Conservation (phyloP, 2,888 invertebrate genomes). For the Copidosoma aretas region DNA sequence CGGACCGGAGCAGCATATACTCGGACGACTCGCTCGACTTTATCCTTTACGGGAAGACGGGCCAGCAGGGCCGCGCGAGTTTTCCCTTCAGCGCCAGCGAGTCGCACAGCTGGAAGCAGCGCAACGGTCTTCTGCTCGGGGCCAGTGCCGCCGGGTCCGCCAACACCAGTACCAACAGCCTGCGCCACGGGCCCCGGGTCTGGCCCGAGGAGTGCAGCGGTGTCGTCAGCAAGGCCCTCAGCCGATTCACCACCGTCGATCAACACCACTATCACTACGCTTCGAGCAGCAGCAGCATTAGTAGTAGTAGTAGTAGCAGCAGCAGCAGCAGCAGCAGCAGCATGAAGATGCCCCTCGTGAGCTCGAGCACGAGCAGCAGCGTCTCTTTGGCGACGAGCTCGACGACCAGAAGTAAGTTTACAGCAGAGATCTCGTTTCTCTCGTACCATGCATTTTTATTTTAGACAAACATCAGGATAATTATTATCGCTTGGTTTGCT, state of each 20-base stretch:
- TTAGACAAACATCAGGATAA: no score
- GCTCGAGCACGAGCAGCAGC: constrained; percentile 36
- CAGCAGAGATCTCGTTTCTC: neutral
- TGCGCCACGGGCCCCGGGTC: constrained; percentile 43
- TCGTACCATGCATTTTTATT: neutral
- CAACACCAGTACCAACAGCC: constrained; percentile 4
- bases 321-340: constrained; percentile 10
- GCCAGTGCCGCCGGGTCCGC: constrained; percentile 11
- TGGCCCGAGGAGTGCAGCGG: constrained; percentile 64
- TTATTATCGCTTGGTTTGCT: constrained; percentile 11
- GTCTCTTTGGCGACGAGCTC: constrained; percentile 36
- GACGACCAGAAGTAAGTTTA: constrained; percentile 34
- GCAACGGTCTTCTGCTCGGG: constrained; percentile 18
- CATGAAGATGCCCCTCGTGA: constrained; percentile 18
- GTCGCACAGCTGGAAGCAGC: constrained; percentile 47
- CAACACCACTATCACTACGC: constrained; percentile 22
- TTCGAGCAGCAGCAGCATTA: no score
- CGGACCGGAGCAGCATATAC: constrained; percentile 65
- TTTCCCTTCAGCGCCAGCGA: constrained; percentile 58
- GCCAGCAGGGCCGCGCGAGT: constrained; percentile 54
- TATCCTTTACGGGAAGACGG: constrained; percentile 58
- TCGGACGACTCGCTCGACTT: constrained; percentile 64
- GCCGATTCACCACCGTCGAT: constrained; percentile 58
- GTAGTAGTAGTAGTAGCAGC: no score
- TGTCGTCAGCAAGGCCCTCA: constrained; percentile 62